phyloP scores from a whole-genome alignment of 2,113 vertebrate species.

The Theristicus caerulescens region DNA sequence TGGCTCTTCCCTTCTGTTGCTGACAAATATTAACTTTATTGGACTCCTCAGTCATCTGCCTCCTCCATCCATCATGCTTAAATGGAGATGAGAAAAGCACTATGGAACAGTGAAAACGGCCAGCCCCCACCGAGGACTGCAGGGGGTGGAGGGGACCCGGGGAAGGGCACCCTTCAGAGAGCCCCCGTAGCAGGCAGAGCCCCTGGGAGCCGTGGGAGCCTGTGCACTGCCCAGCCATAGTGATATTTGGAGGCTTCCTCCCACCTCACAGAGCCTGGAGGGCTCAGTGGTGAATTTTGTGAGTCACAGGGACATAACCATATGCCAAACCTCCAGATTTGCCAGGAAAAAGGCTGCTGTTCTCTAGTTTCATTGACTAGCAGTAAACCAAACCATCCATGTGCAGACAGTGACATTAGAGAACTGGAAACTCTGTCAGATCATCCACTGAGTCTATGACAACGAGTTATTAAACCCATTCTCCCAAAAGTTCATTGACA shows the following conservation, averaged over 20 bases:
- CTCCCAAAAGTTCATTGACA: not conserved
- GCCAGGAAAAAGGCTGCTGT: not conserved
- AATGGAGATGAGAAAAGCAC: not conserved
- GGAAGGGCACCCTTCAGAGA: not conserved
- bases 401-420: not conserved
- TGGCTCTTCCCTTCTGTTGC: not conserved
- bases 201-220: fast-evolving
- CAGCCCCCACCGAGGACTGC: not conserved
- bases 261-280: not conserved
- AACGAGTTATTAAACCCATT: not conserved
- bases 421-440: not conserved
- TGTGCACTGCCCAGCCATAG: not conserved
- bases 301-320: not conserved
- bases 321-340: not conserved
- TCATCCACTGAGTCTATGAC: not conserved
- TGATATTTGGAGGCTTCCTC: not conserved
- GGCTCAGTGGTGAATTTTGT: not conserved
- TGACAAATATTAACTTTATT: not conserved
- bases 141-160: not conserved
- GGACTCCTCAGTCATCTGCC: not conserved
- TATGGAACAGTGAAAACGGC: not conserved
- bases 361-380: not conserved
- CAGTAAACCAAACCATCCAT: not conserved
- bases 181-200: not conserved
- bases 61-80: not conserved